Evolutionary conservation across 1,140 invertebrate species (phyloP).

Genomic region (Aphaenogaster ashmeadi): DNA sequence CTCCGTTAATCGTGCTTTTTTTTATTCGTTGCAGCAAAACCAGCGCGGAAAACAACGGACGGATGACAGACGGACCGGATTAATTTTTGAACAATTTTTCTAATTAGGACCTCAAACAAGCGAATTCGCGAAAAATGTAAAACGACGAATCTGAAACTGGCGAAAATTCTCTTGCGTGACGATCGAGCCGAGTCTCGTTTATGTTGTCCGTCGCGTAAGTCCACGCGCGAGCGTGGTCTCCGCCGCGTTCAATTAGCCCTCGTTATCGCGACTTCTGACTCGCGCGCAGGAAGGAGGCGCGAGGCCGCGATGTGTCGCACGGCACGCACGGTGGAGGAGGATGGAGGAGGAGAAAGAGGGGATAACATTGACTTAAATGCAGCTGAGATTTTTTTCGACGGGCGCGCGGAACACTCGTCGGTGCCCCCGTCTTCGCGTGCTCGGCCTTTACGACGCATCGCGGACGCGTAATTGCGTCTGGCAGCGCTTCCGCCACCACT

Average conservation of each 20-base stretch:
- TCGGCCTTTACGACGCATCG: slow-evolving; percentile 6
- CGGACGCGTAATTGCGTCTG: background rate
- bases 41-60: background rate
- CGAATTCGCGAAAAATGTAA: background rate
- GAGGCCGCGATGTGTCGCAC: slow-evolving; percentile 36
- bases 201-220: slow-evolving; percentile 18
- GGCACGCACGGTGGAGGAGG: background rate
- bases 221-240: slow-evolving; percentile 18
- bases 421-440: slow-evolving; percentile 6
- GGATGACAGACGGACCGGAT: background rate
- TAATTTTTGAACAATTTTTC: background rate
- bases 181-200: background rate
- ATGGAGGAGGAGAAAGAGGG: slow-evolving; percentile 6
- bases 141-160: no score
- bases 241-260: slow-evolving; percentile 59
- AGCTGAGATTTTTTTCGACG: slow-evolving; percentile 42
- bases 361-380: slow-evolving; percentile 62
- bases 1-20: background rate
- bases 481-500: background rate
- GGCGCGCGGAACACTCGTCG: slow-evolving; percentile 12
- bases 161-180: background rate
- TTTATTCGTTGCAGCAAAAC: background rate
- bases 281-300: slow-evolving; percentile 40
- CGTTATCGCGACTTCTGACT: slow-evolving; percentile 57
- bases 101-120: background rate